Evolutionary conservation across 2,113 vertebrate species (phyloP), one percentile per base, ranked within the genome.

Genomic region (Xenotilapia caudafasciata): DNA sequence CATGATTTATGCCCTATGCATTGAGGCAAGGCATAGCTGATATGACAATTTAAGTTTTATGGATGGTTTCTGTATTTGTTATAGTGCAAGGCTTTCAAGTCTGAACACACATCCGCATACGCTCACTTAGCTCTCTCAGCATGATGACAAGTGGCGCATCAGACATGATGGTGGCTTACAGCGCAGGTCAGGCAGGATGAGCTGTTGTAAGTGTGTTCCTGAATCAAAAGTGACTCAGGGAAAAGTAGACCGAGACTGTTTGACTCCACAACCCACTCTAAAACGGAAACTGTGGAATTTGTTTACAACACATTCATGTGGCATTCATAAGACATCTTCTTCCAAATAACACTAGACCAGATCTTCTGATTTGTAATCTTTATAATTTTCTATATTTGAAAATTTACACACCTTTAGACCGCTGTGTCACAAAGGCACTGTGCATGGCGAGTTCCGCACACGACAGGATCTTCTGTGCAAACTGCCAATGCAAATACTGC

Each of bases 1-100:
- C 12, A 5, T 23, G 33, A 33, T 80, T 15, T 35, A 51, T 33
- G 6, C 15, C 1, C 14, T 47, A 68, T 83, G 87, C 45, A 60
- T 19, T 12, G 12, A 79, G 33, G 86, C 56, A 62, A 75, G 40
- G 4, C 68, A 75, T 10, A 17, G 23, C 14, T 75, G 14, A 75
- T 28, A 47, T 47, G 40, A 75, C 42, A 75, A 28, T 11, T 49
- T 10, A 75, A 7, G 42, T 49, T 84, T 91, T 88, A 83, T 85
- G 60, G 53, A 80, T 88, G 87, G 35, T 53, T 86, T 86, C 70
- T 83, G 68, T 31, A 90, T 47, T 38, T 33, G 55, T 79, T 3
- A 13, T 62, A 47, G 38, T 82, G 5, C 55, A 51, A 35, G 49
- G 38, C 33, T 86, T 92, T 89, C 51, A 90, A 79, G 90, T 92